Evolutionary conservation across 23 tunicate genomes (phyloP).

Genomic region (Corella eumyota): DNA sequence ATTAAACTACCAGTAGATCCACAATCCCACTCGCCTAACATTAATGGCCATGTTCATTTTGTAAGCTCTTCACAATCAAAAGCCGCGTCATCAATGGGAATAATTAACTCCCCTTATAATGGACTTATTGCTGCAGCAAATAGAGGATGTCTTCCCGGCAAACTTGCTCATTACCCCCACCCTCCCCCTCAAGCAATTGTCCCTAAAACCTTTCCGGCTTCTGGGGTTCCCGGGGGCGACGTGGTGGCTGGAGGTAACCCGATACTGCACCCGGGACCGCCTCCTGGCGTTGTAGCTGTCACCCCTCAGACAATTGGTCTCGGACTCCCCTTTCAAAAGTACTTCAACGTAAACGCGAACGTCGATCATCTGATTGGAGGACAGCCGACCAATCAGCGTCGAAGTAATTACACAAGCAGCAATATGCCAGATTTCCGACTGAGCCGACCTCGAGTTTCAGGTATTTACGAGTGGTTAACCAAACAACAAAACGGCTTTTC

Average conservation of each 20-base stretch:
- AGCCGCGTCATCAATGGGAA: conserved; percentile 87
- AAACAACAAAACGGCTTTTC: conserved; percentile 49
- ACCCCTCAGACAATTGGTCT: conserved; percentile 79
- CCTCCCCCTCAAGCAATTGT: conserved; percentile 58
- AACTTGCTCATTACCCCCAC: conserved; percentile 11
- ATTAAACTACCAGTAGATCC: conserved; percentile 19
- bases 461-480: conserved; percentile 68
- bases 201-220: conserved; percentile 78
- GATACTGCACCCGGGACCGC: conserved; percentile 24
- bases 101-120: conserved; percentile 39
- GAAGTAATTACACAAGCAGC: conserved; percentile 10
- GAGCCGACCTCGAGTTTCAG: conserved; percentile 50
- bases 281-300: conserved; percentile 42
- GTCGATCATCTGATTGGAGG: conserved; percentile 8
- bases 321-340: conserved; percentile 58
- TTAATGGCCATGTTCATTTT: conserved; percentile 25
- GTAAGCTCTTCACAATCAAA: conserved; percentile 90
- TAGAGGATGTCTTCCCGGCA: conserved; percentile 46
- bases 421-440: conserved; percentile 29
- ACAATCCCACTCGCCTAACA: conserved; percentile 4
- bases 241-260: conserved; percentile 24
- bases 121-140: conserved; percentile 75
- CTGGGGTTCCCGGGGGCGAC: conserved; percentile 58
- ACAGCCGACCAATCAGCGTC: conserved; percentile 5
- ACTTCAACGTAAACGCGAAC: conserved; percentile 14